A percentile compares a stretch with the other conserved stretches of the same genome.
Evolutionary conservation across 2,113 vertebrate genomes (phyloP).

Genomic region (Desmodus rotundus): DNA sequence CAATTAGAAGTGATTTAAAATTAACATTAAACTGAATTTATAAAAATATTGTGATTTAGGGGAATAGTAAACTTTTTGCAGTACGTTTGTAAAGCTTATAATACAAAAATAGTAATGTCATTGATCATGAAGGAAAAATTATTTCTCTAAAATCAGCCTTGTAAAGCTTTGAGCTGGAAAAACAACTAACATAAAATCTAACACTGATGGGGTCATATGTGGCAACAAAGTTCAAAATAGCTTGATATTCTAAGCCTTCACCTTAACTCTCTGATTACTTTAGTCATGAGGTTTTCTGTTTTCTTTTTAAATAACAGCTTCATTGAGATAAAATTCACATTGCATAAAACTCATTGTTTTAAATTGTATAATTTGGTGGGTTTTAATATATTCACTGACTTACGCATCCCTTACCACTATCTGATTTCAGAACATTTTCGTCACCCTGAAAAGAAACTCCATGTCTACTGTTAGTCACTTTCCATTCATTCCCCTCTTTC

Average conservation of each 20-base stretch:
- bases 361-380: neutral
- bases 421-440: neutral
- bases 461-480: neutral
- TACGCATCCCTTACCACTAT: neutral
- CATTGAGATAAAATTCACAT: neutral
- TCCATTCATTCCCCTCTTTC: no score
- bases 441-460: neutral
- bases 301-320: neutral
- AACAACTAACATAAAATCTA: neutral
- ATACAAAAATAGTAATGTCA: neutral
- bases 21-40: neutral
- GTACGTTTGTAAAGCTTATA: neutral
- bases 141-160: neutral
- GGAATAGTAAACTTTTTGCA: neutral
- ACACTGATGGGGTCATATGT: neutral
- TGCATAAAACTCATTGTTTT: neutral
- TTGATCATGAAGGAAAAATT: neutral
- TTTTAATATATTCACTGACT: neutral
- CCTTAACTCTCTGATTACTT: neutral
- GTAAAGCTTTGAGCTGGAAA: neutral
- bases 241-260: neutral
- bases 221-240: neutral
- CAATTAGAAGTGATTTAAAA: constrained; percentile 13
- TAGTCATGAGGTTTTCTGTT: neutral
- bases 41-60: neutral